Base-by-base conservation (phyloP, 2,888 invertebrate genomes). In the Heterodera filipjevi region DNA sequence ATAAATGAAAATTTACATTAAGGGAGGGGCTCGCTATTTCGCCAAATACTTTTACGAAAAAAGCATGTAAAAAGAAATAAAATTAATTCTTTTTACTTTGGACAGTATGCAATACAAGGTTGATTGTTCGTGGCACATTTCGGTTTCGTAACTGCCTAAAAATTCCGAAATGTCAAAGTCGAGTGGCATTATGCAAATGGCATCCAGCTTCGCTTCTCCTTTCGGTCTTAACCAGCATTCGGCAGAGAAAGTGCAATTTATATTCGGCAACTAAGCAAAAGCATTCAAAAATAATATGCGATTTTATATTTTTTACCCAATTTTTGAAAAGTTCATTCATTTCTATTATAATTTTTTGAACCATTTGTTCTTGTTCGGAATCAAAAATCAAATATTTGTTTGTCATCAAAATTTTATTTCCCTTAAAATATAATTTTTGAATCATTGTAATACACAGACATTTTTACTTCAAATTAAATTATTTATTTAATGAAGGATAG, bases 331-430 rank as follows among this genome's bases (percentile, higher is more conserved):
- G 59, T n/a, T 59, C n/a, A 22, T n/a, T n/a, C 59, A 59, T 22
- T 59, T 59, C n/a, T 59, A 8, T 22, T 6, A 59, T 59, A 27
- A 27, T 22, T 27, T n/a, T 59, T 59, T 59, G n/a, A 8, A 5
- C n/a, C n/a, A 3, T 2, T n/a, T n/a, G n/a, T 59, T 27, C 27
- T 59, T 59, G 59, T n/a, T n/a, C 27, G 3, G 27, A 0, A 59
- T 59, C 59, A 59, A 59, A 59, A 59, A 59, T 59, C 22, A 59
- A n/a, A n/a, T 59, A 59, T n/a, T 59, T 59, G n/a, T 59, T 59
- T 5, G 0, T 5, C 27, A 27, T 59, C 8, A n/a, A n/a, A 2
- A 59, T 27, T 27, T 59, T 27, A 8, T 59, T 59, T 59, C 5
- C n/a, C 59, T 59, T n/a, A 59, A 59, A 27, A n/a, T 19, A 53